Percentiles rank a stretch among this genome's conserved stretches.
These are phyloP conservation scores for Drosophila insularis DNA, from an alignment of 1,140 invertebrate genomes.

Conservation along the genomic window DNA sequence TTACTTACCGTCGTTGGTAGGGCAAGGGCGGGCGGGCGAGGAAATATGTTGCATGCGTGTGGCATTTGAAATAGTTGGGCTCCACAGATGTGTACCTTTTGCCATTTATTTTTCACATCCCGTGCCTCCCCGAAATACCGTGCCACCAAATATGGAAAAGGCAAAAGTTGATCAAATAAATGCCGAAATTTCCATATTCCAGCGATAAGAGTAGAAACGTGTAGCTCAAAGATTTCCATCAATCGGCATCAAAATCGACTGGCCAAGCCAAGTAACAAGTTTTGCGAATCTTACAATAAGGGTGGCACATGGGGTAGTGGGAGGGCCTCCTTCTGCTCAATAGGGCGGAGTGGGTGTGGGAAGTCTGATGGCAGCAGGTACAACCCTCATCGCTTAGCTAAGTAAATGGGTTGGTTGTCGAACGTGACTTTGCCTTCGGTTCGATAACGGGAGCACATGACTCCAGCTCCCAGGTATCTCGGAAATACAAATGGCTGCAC, in stretches of 20 bases:
- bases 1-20: conserved; percentile 41
- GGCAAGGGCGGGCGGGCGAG: background rate
- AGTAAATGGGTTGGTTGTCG: conserved; percentile 75
- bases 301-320: conserved; percentile 20
- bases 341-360: conserved; percentile 13
- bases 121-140: background rate
- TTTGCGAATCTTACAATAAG: conserved; percentile 58
- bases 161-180: conserved; percentile 80
- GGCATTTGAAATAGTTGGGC: conserved; percentile 74
- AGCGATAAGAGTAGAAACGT: conserved; percentile 70
- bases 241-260: conserved; percentile 30
- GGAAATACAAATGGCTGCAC: conserved; percentile 38
- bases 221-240: conserved; percentile 75
- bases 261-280: conserved; percentile 56
- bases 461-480: conserved; percentile 34
- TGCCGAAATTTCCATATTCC: conserved; percentile 77
- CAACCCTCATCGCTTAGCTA: conserved; percentile 77
- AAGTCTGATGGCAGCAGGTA: conserved; percentile 58
- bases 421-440: conserved; percentile 64
- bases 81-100: conserved; percentile 65
- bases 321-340: conserved; percentile 13
- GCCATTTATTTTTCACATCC: conserved; percentile 61
- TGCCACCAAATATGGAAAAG: conserved; percentile 61
- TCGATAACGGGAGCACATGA: conserved; percentile 42
- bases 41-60: conserved; percentile 25